phyloP scores from a whole-genome alignment of 2,888 invertebrate species.

The Microdon myrmicae region DNA sequence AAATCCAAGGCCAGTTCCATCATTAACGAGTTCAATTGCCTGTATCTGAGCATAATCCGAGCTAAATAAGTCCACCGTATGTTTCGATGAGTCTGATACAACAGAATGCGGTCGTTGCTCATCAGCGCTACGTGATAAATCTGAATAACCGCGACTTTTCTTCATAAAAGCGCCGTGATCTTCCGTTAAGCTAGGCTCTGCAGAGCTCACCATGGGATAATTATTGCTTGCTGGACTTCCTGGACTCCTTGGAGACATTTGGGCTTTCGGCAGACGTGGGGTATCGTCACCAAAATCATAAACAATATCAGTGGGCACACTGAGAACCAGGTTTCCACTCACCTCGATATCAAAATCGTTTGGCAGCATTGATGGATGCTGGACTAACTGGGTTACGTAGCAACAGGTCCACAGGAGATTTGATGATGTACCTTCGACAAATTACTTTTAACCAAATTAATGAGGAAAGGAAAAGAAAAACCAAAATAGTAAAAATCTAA shows the following conservation, averaged over 20 bases:
- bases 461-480: too few species aligned
- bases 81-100: slow-evolving; percentile 70
- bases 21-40: slow-evolving; percentile 96
- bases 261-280: slow-evolving; percentile 80
- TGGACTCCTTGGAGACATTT: slow-evolving; percentile 76
- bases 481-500: too few species aligned
- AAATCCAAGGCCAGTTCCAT: slow-evolving; percentile 97
- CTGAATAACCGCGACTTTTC: slow-evolving; percentile 72
- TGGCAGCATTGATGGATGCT: slow-evolving; percentile 92
- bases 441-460: too few species aligned
- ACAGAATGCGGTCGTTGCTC: slow-evolving; percentile 73
- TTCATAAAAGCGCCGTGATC: slow-evolving; percentile 68
- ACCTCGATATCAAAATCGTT: slow-evolving; percentile 93
- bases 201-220: slow-evolving; percentile 38
- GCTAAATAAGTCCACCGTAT: slow-evolving; percentile 77
- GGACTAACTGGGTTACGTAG: slow-evolving; percentile 85
- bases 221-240: slow-evolving; percentile 68
- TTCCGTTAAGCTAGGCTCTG: slow-evolving; percentile 49
- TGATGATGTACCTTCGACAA: too few species aligned
- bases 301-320: slow-evolving; percentile 71
- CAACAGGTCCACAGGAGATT: too few species aligned
- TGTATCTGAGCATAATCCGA: slow-evolving; percentile 98
- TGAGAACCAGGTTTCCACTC: slow-evolving; percentile 78
- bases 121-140: slow-evolving; percentile 59
- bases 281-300: slow-evolving; percentile 73